Evolutionary conservation across 2,113 vertebrate species (phyloP), one percentile per base, ranked within the genome.

Genomic region (Xiphophorus couchianus): DNA sequence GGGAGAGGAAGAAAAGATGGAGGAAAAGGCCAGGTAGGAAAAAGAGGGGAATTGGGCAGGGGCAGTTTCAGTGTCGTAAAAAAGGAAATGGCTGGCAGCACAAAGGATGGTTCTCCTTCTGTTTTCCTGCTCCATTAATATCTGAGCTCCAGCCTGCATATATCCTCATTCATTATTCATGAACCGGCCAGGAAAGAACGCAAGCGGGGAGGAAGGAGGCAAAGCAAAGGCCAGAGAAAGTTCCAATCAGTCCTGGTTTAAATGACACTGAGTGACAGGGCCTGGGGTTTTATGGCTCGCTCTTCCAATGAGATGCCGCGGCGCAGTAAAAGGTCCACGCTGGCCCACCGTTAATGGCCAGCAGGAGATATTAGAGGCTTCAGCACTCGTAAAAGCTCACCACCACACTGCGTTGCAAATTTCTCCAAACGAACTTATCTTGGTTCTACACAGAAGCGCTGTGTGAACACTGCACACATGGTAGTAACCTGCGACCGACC

Each of bases 161-260:
- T 94, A 95, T 95, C 94, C 94, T 96, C 96, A 98, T 98, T 97
- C 96, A 98, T 98, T 97, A 99, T 99, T 98, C 97, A 99, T 98
- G 94, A 94, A 92, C 85, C 94, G 92, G 90, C 95, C 96, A 95
- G 96, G 94, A 95, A 95, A 66, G 80, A 83, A 78, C 65, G 74
- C 80, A 66, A 88, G 89, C 78, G 27, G 83, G 80, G 86, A 90
- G 81, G 87, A 88, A 88, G 90, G 88, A 83, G 77, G 81, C 92
- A 94, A 96, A 95, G 96, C 95, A 95, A 96, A 97, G 96, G 96
- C 96, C 96, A 97, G 94, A 91, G 83, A 81, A 92, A 94, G 93
- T 93, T 95, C 96, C 96, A 97, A 97, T 98, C 97, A 97, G 97
- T 96, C 96, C 95, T 94, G 94, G 92, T 96, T 95, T 96, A 96